Conservation (phyloP, 2,888 invertebrate species). For the Parnassius mnemosyne region DNA sequence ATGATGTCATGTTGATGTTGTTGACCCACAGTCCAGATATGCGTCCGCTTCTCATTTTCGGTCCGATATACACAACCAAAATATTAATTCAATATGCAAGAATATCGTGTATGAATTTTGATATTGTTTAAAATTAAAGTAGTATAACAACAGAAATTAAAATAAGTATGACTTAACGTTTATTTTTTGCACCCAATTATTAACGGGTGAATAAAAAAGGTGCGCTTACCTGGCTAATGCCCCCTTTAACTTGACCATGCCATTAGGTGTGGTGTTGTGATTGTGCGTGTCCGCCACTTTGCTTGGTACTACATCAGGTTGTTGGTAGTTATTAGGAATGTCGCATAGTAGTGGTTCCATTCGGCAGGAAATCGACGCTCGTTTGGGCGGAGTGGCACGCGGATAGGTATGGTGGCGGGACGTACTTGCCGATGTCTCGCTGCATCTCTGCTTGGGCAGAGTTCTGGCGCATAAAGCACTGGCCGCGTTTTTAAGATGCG, state of each 20-base stretch:
- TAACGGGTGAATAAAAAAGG: neutral
- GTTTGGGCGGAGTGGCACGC: conserved; percentile 61
- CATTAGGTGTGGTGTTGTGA: conserved; percentile 45
- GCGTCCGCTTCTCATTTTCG: conserved; percentile 38
- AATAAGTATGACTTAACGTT: neutral
- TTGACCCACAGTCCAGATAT: conserved; percentile 54
- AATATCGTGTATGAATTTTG: neutral
- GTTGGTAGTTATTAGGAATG: conserved; percentile 43
- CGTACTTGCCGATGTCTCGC: conserved; percentile 51
- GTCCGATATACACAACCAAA: conserved; percentile 31
- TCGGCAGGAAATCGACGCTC: conserved; percentile 60
- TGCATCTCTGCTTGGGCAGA: conserved; percentile 71
- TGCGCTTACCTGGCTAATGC: conserved; percentile 62
- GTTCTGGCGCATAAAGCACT: conserved; percentile 72
- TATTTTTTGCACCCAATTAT: too few species aligned
- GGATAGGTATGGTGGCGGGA: conserved; percentile 71
- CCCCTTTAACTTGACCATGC: conserved; percentile 59
- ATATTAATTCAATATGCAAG: conserved; percentile 20
- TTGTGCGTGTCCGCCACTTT: conserved; percentile 42
- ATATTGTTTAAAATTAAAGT: too few species aligned
- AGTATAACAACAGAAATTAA: neutral
- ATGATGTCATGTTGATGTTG: conserved; percentile 74
- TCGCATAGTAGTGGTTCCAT: conserved; percentile 61
- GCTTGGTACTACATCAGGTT: conserved; percentile 44
- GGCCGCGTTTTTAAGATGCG: conserved; percentile 73